A percentile compares a stretch with the other conserved stretches of the same genome.
These are phyloP conservation scores for Rotaria macrura DNA, from an alignment of 2,888 invertebrate genomes.

Conservation along the genomic window DNA sequence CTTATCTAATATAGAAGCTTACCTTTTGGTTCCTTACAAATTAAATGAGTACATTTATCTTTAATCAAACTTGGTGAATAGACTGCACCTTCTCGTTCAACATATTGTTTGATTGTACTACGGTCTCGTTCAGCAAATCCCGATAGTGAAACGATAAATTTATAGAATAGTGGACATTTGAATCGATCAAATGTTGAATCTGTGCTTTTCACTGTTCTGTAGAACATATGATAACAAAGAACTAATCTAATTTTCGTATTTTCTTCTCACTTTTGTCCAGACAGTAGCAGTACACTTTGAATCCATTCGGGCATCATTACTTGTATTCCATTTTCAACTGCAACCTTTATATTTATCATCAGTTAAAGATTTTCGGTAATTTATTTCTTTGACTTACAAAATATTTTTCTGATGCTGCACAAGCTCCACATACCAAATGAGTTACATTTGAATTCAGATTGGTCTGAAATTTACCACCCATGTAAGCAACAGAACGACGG, in stretches of 20 bases:
- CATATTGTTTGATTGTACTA: conserved; percentile 23
- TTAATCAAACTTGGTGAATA: conserved; percentile 27
- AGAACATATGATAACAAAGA: neutral
- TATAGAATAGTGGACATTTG: conserved; percentile 33
- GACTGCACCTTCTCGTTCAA: conserved; percentile 31
- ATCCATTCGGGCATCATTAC: conserved; percentile 34
- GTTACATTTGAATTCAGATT: neutral
- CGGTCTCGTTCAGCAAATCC: conserved; percentile 24
- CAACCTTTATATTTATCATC: conserved; percentile 5
- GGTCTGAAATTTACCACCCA: conserved; percentile 10
- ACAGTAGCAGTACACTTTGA: conserved; percentile 17
- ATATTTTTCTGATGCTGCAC: neutral
- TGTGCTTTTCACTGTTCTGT: conserved; percentile 26
- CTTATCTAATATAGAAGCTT: no score
- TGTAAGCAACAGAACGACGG: conserved; percentile 5
- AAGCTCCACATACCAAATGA: neutral
- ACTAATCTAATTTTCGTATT: neutral
- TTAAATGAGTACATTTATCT: conserved; percentile 30
- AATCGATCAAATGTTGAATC: conserved; percentile 31
- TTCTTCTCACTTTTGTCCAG: conserved; percentile 24
- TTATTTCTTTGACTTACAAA: neutral
- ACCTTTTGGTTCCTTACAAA: conserved; percentile 30
- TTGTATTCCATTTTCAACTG: conserved; percentile 27
- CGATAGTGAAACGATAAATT: conserved; percentile 26
- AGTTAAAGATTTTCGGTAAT: neutral